Evolutionary conservation across 2,888 invertebrate species (phyloP).

Genomic region (Pheosia gnoma): DNA sequence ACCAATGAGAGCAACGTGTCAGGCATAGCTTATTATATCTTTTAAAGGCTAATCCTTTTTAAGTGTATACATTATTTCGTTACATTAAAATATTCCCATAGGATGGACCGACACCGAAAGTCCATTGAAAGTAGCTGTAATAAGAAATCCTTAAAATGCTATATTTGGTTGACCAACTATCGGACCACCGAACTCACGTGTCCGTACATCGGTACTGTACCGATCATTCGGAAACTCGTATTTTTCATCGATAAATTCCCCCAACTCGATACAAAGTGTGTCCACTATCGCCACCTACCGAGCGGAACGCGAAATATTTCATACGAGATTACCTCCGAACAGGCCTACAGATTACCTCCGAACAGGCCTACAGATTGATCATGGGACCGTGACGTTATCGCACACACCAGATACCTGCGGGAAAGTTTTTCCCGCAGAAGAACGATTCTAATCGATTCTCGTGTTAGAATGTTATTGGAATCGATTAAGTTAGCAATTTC

Average conservation of each 20-base stretch:
- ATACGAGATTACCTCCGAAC: constrained; percentile 66
- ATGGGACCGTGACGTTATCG: constrained; percentile 38
- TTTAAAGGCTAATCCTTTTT: too few relatives aligned
- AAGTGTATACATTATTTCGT: too few relatives aligned
- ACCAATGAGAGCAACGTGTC: too few relatives aligned
- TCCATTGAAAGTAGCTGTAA: too few relatives aligned
- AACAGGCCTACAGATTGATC: constrained; percentile 42
- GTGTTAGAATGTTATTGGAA: neutral
- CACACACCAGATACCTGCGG: constrained; percentile 16
- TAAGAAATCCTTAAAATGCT: too few relatives aligned
- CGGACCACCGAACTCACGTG: too few relatives aligned
- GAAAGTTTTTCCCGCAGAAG: constrained; percentile 5
- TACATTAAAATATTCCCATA: too few relatives aligned
- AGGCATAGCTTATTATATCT: too few relatives aligned
- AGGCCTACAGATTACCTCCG: constrained; percentile 55
- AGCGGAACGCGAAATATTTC: constrained; percentile 63
- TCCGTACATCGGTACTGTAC: neutral
- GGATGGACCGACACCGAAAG: too few relatives aligned
- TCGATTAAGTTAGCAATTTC: neutral
- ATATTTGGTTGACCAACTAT: too few relatives aligned
- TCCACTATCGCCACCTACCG: constrained; percentile 27
- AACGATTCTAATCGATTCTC: constrained; percentile 6
- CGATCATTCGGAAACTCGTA: constrained; percentile 1
- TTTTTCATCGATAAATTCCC: constrained; percentile 10
- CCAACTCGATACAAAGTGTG: constrained; percentile 31